These are phyloP conservation scores for Pediacus dermestoides DNA, from an alignment of 2,888 invertebrate species.

Conservation along the genomic window DNA sequence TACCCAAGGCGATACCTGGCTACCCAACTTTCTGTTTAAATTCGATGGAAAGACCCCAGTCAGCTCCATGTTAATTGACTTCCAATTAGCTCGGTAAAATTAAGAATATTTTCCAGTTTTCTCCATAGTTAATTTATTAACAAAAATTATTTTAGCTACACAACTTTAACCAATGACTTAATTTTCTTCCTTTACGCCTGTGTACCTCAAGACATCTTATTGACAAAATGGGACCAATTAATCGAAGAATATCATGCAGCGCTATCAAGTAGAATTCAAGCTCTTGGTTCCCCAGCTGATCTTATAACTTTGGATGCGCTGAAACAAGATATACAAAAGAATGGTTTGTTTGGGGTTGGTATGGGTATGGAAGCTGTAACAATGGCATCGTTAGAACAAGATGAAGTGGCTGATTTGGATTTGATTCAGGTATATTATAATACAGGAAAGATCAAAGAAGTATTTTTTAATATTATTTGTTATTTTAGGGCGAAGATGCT, in stretches of 20 bases:
- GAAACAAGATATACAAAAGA: constrained; percentile 55
- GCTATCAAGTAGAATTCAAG: constrained; percentile 54
- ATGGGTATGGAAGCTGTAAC: constrained; percentile 61
- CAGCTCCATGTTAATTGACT: constrained; percentile 63
- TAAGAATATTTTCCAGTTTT: constrained; percentile 1
- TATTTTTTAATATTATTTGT: constrained; percentile 1
- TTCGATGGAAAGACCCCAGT: constrained; percentile 41
- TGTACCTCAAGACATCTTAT: constrained; percentile 57
- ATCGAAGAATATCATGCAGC: constrained; percentile 59
- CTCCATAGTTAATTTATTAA: too few species aligned
- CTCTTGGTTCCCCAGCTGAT: constrained; percentile 60
- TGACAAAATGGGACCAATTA: constrained; percentile 58
- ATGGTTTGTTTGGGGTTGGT: constrained; percentile 56
- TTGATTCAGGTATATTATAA: constrained; percentile 48
- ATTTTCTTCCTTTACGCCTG: constrained; percentile 62
- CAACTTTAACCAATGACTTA: constrained; percentile 58
- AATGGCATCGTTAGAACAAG: constrained; percentile 55
- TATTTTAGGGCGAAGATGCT: constrained; percentile 52
- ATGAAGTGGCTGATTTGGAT: constrained; percentile 58
- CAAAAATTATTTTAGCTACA: constrained; percentile 41
- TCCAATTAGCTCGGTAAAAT: constrained; percentile 58
- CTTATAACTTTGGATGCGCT: constrained; percentile 55
- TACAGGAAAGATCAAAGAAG: neutral
- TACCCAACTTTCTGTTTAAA: constrained; percentile 67
- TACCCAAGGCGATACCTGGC: constrained; percentile 72